phyloP scores from a whole-genome alignment of 1,140 invertebrate genomes.

The Drosophila orena region DNA sequence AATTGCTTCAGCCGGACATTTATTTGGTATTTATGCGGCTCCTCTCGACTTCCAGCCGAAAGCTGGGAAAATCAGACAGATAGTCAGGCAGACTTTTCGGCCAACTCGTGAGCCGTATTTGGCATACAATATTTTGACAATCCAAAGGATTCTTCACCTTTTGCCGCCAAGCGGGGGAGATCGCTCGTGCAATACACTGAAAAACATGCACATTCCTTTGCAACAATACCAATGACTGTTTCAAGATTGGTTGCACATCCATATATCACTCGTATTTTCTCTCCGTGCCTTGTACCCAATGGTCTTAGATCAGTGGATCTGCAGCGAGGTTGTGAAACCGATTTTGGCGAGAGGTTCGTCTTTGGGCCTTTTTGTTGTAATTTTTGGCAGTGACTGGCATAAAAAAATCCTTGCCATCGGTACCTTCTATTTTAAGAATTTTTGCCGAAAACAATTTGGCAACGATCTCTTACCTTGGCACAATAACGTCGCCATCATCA shows the following conservation, averaged over 20 bases:
- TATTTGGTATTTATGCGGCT: constrained; percentile 59
- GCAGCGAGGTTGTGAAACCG: constrained; percentile 56
- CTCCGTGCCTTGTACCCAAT: not conserved
- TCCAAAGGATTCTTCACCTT: constrained; percentile 82
- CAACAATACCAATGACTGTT: too few species aligned
- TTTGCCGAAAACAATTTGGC: constrained; percentile 64
- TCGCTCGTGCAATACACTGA: constrained; percentile 29
- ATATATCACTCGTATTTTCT: not conserved
- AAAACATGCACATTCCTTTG: not conserved
- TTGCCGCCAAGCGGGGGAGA: constrained; percentile 52
- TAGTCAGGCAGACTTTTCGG: constrained; percentile 5
- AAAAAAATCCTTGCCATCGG: constrained; percentile 64
- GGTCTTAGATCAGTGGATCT: constrained; percentile 10
- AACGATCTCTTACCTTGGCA: constrained; percentile 80
- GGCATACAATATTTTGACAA: constrained; percentile 83
- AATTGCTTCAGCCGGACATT: constrained; percentile 78
- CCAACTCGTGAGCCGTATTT: constrained; percentile 65
- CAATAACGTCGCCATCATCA: constrained; percentile 66
- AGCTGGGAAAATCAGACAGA: constrained; percentile 13
- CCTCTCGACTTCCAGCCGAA: constrained; percentile 39
- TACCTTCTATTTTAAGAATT: constrained; percentile 74
- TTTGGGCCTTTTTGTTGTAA: constrained; percentile 43
- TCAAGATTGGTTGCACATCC: too few species aligned
- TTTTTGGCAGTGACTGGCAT: constrained; percentile 75
- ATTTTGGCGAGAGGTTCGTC: constrained; percentile 57